phyloP scores from a whole-genome alignment of 2,797 vertebrate species.

The Alfaro cultratus region DNA sequence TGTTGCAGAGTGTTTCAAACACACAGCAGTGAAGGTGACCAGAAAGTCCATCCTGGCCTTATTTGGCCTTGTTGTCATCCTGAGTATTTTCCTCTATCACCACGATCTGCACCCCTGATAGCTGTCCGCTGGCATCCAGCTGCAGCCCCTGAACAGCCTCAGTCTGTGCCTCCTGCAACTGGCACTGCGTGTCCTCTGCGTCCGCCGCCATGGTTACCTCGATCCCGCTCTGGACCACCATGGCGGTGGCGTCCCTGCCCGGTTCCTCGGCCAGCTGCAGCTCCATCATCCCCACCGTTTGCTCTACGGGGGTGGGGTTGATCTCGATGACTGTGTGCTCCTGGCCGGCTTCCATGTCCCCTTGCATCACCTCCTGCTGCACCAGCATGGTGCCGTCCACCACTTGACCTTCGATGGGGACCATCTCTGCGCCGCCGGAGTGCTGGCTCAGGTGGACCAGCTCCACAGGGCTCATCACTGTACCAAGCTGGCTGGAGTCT shows the following conservation, averaged over 20 bases:
- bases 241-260: conserved; percentile 76
- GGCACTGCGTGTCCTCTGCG: conserved; percentile 64
- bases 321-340: conserved; percentile 92
- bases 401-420: conserved; percentile 75
- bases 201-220: conserved; percentile 71
- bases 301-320: conserved; percentile 85
- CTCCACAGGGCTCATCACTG: conserved; percentile 89
- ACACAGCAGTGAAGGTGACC: conserved; percentile 17
- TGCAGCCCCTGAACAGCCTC: conserved; percentile 85
- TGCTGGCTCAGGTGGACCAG: conserved; percentile 88
- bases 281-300: conserved; percentile 74
- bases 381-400: conserved; percentile 82
- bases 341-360: conserved; percentile 77
- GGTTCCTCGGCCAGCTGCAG: conserved; percentile 71
- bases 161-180: conserved; percentile 71
- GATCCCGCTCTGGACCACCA: conserved; percentile 83
- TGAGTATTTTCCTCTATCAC: conserved; percentile 87
- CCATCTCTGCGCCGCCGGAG: conserved; percentile 79
- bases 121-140: conserved; percentile 86
- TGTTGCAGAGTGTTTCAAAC: conserved; percentile 8
- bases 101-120: conserved; percentile 91
- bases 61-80: conserved; percentile 68
- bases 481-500: conserved; percentile 85
- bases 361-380: conserved; percentile 73
- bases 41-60: conserved; percentile 29